Evolutionary conservation across 2,113 vertebrate genomes (phyloP).

Genomic region (Sphyrna mokarran): DNA sequence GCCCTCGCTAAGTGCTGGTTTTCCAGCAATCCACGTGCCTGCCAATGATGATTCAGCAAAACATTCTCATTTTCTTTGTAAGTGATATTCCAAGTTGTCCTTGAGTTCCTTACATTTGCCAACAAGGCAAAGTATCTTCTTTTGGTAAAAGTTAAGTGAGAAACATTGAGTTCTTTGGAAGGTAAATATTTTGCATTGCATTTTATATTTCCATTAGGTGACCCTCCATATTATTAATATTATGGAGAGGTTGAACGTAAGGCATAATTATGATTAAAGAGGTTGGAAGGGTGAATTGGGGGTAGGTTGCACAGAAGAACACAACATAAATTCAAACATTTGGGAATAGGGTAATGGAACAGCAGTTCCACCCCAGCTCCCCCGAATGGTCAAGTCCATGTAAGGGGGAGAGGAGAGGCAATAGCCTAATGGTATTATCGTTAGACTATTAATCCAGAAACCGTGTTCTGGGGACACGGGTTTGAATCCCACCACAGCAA

Average conservation of each 20-base stretch:
- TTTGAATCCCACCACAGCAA: no score
- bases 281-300: not conserved
- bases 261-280: not conserved
- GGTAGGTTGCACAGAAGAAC: not conserved
- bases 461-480: no score
- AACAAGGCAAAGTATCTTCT: not conserved
- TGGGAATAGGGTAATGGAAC: no score
- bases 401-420: no score
- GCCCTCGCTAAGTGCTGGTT: not conserved
- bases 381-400: not conserved
- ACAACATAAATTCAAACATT: not conserved
- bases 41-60: not conserved
- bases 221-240: not conserved
- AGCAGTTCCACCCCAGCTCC: not conserved
- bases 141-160: not conserved
- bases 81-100: not conserved
- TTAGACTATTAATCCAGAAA: no score
- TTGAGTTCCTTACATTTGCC: not conserved
- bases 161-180: not conserved
- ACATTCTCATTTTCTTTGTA: not conserved
- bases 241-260: not conserved
- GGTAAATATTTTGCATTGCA: not conserved
- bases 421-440: no score
- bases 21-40: constrained; percentile 26
- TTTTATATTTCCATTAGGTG: not conserved